Evolutionary conservation across 2,888 invertebrate species (phyloP).

Genomic region (Quadriops clusia): DNA sequence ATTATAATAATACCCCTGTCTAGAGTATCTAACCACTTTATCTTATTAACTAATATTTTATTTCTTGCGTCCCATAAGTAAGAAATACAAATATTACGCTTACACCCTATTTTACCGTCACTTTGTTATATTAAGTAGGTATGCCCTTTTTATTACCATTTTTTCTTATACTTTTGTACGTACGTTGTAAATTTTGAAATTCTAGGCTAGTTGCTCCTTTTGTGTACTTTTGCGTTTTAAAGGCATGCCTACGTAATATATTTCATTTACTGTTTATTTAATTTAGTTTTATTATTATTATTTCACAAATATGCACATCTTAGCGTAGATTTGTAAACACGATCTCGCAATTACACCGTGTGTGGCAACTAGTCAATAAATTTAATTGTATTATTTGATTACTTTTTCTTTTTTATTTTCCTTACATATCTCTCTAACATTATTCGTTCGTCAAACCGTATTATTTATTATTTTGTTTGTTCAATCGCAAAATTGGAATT

Average conservation of each 20-base stretch:
- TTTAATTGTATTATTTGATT: conserved; percentile 26
- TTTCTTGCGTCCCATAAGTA: no score
- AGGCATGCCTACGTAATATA: conserved; percentile 21
- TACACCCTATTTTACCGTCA: conserved; percentile 11
- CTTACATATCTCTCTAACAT: conserved; percentile 17
- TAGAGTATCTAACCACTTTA: no score
- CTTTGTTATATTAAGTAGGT: conserved; percentile 31
- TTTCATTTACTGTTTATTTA: conserved; percentile 15
- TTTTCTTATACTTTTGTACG: conserved; percentile 16
- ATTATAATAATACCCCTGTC: no score
- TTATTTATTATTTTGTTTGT: no score
- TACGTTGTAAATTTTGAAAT: conserved; percentile 15
- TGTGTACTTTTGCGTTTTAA: conserved; percentile 14
- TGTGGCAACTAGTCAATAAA: conserved; percentile 40
- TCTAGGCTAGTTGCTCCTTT: conserved; percentile 25
- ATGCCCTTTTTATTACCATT: conserved; percentile 25
- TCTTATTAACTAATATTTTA: no score
- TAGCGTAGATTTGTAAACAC: conserved; percentile 25
- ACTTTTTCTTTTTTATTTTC: conserved; percentile 24
- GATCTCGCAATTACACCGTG: conserved; percentile 32
- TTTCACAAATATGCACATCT: conserved; percentile 14
- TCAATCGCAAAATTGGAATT: no score
- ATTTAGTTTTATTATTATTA: conserved; percentile 11
- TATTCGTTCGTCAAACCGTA: no score
- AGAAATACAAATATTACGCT: no score